A percentile compares a stretch with the other conserved stretches of the same genome.
phyloP scores from a whole-genome alignment of 2,888 invertebrate genomes.

The Iselma pallidipennis region DNA sequence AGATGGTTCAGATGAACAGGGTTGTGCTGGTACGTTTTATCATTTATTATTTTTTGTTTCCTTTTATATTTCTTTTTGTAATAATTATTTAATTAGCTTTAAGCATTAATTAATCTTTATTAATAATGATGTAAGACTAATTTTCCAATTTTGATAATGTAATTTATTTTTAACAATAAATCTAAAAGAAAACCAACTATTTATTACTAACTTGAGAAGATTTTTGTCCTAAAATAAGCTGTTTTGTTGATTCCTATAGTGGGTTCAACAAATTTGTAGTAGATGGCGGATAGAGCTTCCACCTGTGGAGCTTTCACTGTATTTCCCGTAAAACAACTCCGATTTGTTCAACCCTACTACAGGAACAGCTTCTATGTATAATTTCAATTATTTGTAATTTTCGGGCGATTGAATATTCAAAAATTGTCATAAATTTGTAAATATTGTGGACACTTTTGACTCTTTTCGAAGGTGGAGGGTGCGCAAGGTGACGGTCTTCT shows the following conservation, averaged over 20 bases:
- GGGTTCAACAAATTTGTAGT: background rate
- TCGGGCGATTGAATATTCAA: no score
- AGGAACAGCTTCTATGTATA: background rate
- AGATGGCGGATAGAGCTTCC: background rate
- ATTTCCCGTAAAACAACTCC: background rate
- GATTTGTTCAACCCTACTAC: background rate
- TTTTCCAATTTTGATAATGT: background rate
- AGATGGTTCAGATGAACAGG: slow-evolving; percentile 63
- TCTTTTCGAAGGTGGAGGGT: background rate
- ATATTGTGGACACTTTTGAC: background rate
- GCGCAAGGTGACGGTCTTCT: no score
- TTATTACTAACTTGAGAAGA: background rate
- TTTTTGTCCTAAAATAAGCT: background rate
- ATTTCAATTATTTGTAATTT: background rate
- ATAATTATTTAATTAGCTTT: background rate
- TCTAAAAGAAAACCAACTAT: slow-evolving; percentile 4
- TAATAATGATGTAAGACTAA: background rate
- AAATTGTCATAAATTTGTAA: background rate
- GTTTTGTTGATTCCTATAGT: background rate
- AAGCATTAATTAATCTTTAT: background rate
- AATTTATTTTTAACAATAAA: slow-evolving; percentile 1
- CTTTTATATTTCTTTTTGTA: slow-evolving; percentile 17
- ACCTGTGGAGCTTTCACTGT: background rate
- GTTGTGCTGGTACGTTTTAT: slow-evolving; percentile 49
- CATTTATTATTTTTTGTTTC: slow-evolving; percentile 28